Evolutionary conservation across 1,140 invertebrate genomes (phyloP).

Genomic region (Cyclargus thomasi): DNA sequence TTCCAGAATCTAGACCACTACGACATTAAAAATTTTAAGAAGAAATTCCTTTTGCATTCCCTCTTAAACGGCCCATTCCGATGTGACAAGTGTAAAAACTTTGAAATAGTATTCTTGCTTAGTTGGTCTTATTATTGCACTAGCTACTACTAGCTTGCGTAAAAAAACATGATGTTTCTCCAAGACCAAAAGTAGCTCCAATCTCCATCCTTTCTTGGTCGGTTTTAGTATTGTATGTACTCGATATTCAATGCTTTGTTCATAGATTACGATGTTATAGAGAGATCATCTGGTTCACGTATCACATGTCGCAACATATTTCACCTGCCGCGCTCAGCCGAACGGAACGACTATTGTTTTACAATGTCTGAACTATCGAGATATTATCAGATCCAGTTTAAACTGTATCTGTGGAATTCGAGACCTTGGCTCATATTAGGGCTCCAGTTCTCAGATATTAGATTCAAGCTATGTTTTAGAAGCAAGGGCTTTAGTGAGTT

Average conservation of each 20-base stretch:
- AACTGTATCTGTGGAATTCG: conserved; percentile 21
- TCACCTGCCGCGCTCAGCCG: conserved; percentile 38
- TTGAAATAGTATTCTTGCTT: no score
- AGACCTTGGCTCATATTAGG: not conserved
- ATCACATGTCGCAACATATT: conserved; percentile 36
- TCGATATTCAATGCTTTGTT: not conserved
- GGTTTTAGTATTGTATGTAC: not conserved
- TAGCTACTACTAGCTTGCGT: no score
- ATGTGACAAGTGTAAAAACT: no score
- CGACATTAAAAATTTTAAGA: no score
- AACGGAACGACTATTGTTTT: conserved; percentile 57
- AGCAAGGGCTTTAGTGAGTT: no score
- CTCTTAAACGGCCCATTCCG: no score
- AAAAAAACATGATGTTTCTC: no score
- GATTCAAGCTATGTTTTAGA: not conserved
- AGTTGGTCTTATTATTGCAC: no score
- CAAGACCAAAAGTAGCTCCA: no score
- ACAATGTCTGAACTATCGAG: conserved; percentile 48
- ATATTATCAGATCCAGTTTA: conserved; percentile 36
- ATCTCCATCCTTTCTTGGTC: no score
- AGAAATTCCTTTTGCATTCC: no score
- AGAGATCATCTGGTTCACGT: not conserved
- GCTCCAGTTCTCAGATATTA: not conserved
- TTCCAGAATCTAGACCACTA: no score
- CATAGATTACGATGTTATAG: not conserved